A percentile compares a stretch with the other conserved stretches of the same genome.
phyloP scores from a whole-genome alignment of 2,888 invertebrate genomes.

The Coenonympha arcania region DNA sequence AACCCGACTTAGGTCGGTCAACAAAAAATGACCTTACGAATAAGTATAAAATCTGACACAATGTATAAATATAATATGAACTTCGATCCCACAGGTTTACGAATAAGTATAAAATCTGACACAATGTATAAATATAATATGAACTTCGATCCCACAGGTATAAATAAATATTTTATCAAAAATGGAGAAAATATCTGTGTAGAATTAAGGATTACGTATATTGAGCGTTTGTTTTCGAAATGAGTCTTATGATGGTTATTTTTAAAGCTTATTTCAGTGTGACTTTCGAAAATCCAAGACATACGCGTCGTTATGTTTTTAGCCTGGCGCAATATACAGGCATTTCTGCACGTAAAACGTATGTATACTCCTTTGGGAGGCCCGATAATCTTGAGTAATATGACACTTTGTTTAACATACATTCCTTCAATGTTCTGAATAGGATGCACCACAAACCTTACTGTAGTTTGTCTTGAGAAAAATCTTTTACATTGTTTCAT shows the following conservation, averaged over 20 bases:
- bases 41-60: constrained; percentile 32
- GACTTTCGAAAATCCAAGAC: not conserved
- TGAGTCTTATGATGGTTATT: not conserved
- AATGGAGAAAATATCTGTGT: not conserved
- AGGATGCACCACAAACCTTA: not conserved
- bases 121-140: constrained; percentile 24
- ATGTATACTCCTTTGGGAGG: no score
- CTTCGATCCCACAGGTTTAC: no score
- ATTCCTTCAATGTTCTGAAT: not conserved
- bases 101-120: constrained; percentile 32
- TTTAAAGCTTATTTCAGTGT: constrained; percentile 1
- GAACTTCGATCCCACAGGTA: constrained; percentile 28
- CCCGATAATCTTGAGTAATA: no score
- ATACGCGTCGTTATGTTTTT: not conserved
- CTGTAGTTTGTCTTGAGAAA: not conserved
- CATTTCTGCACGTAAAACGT: not conserved
- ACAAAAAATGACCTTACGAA: constrained; percentile 39
- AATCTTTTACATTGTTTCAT: no score
- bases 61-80: constrained; percentile 23
- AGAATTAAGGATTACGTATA: not conserved
- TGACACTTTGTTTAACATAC: not conserved
- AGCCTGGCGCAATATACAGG: not conserved
- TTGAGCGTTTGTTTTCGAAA: not conserved
- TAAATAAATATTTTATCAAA: constrained; percentile 1
- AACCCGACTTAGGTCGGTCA: constrained; percentile 34